Base-by-base conservation (phyloP, 2,113 vertebrate genomes). In the Paedocypris sp. region DNA sequence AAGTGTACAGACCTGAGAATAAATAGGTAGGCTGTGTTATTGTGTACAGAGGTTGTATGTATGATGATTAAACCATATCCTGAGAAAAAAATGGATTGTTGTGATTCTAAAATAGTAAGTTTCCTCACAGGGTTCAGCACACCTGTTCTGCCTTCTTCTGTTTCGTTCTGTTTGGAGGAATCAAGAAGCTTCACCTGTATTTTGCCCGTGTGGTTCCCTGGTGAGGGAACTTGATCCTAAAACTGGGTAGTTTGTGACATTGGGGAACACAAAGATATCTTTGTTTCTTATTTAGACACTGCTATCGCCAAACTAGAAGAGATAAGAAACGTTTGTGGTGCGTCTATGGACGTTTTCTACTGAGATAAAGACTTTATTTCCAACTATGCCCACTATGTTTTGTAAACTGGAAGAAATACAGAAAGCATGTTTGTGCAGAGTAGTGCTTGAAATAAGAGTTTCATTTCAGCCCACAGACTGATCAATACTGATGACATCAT, bases 171-270 rank as follows among this genome's bases (percentile, higher is more conserved):
- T n/a, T 15, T 57, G 16, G 16, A 42, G 15, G 26, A 43, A 43
- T 11, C 12, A 42, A 31, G 35, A 56, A 26, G 15, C 23, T 31
- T 15, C 25, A 39, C 29, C 33, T 31, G 9, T 15, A 36, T 22
- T 20, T 25, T 51, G 15, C 60, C 35, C 26, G 50, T 51, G 46
- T 62, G 29, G 16, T 51, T 50, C 12, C 26, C 16, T 32, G 54
- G 43, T 43, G 53, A 57, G 53, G 28, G 39, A 58, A 58, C 54
- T 58, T 58, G 54, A 58, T 58, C 38, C 54, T 18, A 25, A 58
- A 32, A 22, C 39, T 45, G 38, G 18, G 7, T 12, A 13, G 22
- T 56, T 29, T 56, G 36, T 57, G 38, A 22, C 35, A 31, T 25
- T 18, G 11, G 16, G 4, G 16, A 22, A n/a, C 54, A 58, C 54